Percentiles rank a stretch among this genome's conserved stretches.
These are phyloP conservation scores for Sylvilagus bachmani DNA, from an alignment of 2,113 vertebrate genomes.

Conservation along the genomic window DNA sequence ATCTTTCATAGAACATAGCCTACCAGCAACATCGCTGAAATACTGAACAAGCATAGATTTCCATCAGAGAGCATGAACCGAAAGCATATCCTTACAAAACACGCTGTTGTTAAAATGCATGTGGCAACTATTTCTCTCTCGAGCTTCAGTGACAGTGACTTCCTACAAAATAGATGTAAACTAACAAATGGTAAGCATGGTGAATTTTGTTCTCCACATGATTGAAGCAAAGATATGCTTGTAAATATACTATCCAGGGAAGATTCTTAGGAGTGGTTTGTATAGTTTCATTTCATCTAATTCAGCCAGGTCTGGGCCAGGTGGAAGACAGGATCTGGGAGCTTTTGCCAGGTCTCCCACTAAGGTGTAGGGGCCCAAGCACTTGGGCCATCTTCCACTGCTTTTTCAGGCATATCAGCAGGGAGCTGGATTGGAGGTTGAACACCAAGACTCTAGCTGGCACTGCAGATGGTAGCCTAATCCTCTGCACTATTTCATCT, in stretches of 20 bases:
- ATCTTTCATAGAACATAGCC: background rate
- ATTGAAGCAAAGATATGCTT: constrained; percentile 29
- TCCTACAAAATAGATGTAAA: constrained; percentile 37
- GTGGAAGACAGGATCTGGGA: too few species aligned
- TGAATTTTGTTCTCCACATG: background rate
- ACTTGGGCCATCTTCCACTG: too few species aligned
- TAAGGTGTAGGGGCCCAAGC: too few species aligned
- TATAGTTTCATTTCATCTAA: constrained; percentile 19
- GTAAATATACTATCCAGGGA: background rate
- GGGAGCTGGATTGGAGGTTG: too few species aligned
- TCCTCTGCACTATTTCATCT: background rate
- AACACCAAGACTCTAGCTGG: too few species aligned
- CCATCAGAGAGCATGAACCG: background rate
- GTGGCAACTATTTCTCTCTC: background rate
- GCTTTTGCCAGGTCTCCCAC: too few species aligned
- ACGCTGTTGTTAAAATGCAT: background rate
- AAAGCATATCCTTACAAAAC: background rate
- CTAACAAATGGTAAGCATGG: background rate
- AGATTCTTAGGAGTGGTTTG: background rate
- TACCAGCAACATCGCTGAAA: background rate
- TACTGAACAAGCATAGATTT: background rate
- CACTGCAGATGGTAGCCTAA: too few species aligned
- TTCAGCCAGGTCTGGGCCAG: too few species aligned
- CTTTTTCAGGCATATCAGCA: too few species aligned
- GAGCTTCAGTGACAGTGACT: background rate